Base-by-base conservation (phyloP, 1,140 invertebrate genomes). In the Agraylea sexmaculata region DNA sequence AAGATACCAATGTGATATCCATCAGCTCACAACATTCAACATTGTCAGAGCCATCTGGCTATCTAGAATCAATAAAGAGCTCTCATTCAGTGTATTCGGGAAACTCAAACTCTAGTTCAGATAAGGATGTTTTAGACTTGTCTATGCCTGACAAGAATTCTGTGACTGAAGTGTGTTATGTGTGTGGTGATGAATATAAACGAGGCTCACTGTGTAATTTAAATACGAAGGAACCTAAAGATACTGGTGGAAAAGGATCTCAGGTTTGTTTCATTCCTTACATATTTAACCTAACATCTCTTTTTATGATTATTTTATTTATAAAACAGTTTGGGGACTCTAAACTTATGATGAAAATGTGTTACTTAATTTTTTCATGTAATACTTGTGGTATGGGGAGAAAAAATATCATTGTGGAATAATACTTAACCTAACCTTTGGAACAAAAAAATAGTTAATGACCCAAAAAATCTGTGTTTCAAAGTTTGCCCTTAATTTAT, bases 101-200 rank as follows among this genome's bases (percentile, higher is more conserved):
- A 46, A 62, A 64, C 51, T 65, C 62, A 2, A 67, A 63, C 51
- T 67, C 64, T 15, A 59, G 57, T 43, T 67, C 64, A 20, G 64
- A 67, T 48, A 54, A 62, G 34, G 84, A 87, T 52, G 86, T 87
- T 48, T 62, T 89, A 33, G 87, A 89, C 63, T 66, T 90, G 34
- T 87, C 83, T 38, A 87, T 89, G 84, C 85, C 87, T 2, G 84
- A 88, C 54, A 89, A 89, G 66, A 88, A 89, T 67, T 83, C 83
- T 25, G 76, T 80, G 39, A 87, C 83, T 28, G 85, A 88, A 68
- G 86, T 88, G 15, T 89, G 82, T 59, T 86, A 86, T 57, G 79
- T 88, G 8, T 90, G 87, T 58, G 85, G 86, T n/a, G 84, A 87
- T 55, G 84, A 88, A 58, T 81, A 81, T 54, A 77, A 78, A 42